phyloP scores from a whole-genome alignment of 2,888 invertebrate species.

The Itoplectis maculator region DNA sequence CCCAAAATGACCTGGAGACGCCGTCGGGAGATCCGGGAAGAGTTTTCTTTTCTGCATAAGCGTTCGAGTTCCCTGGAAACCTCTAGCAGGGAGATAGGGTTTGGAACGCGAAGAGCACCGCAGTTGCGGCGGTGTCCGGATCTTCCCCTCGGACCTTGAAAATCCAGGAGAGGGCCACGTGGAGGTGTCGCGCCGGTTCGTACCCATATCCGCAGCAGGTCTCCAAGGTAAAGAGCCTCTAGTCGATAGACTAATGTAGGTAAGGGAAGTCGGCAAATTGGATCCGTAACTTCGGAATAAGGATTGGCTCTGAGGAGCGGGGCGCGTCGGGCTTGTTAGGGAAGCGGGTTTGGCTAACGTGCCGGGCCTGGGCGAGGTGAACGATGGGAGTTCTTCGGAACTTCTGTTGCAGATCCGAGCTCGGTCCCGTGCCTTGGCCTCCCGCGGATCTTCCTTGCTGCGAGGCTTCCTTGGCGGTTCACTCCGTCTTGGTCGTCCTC shows the following conservation, averaged over 20 bases:
- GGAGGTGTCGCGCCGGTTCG: constrained; percentile 85
- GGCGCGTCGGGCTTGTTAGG: constrained; percentile 87
- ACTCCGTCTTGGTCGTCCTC: constrained; percentile 75
- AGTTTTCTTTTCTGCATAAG: constrained; percentile 86
- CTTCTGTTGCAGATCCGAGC: constrained; percentile 74
- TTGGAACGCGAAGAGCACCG: constrained; percentile 85
- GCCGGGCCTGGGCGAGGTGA: constrained; percentile 73
- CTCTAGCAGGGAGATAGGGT: constrained; percentile 86
- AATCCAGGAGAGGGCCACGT: constrained; percentile 88
- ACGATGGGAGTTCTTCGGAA: constrained; percentile 61
- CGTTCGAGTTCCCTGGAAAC: constrained; percentile 83
- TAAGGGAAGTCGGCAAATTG: constrained; percentile 90
- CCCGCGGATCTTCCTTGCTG: constrained; percentile 80
- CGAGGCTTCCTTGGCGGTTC: constrained; percentile 70
- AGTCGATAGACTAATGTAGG: constrained; percentile 88
- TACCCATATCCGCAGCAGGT: constrained; percentile 92
- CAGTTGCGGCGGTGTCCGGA: constrained; percentile 85
- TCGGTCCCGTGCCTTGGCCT: constrained; percentile 84
- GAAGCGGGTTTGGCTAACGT: constrained; percentile 75
- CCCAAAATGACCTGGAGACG: constrained; percentile 86
- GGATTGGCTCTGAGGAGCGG: constrained; percentile 91
- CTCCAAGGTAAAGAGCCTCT: constrained; percentile 90
- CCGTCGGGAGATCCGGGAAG: constrained; percentile 86
- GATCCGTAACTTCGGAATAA: constrained; percentile 89
- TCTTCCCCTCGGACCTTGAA: constrained; percentile 86